Base-by-base conservation (phyloP, 2,888 invertebrate genomes). In the Acanthosoma haemorrhoidale region DNA sequence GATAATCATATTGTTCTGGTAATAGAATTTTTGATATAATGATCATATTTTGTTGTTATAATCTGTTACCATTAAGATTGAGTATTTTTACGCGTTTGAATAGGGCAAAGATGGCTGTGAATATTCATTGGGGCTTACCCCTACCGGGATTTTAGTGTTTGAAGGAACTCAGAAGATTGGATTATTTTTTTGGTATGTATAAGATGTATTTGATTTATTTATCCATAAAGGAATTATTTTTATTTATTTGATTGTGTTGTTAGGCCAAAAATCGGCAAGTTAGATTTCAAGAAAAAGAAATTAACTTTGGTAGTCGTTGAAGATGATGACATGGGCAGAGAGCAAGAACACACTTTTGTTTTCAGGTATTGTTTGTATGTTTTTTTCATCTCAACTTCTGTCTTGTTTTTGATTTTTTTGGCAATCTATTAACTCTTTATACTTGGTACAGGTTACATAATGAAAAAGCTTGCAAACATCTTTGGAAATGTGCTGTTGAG, bases 401-500 rank as follows among this genome's bases (percentile, higher is more conserved):
- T 61, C 5, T 16, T 34, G 13, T 4, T 15, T 3, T 1, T 6
- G 11, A 15, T 58, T 25, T 5, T 13, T n/a, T n/a, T 69, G 11
- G 9, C 4, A 61, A 39, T 9, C 41, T n/a, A 69, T 39, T 15
- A 39, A 16, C 39, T 5, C 4, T n/a, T 2, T 51, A 6, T 25
- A n/a, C n/a, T n/a, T 25, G 13, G 18, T 63, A 9, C 39, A 84
- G 88, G 70, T 83, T 98, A 75, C 90, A 92, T 76, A 98, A 96
- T 79, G 95, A 97, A 80, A 97, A 97, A 80, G 97, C 98, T 1
- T 96, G 97, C 80, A 99, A 99, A 81, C 99, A 99, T 82, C 83
- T 99, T 74, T 99, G 99, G 99, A 99, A 99, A 82, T 99, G 99
- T 84, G 98, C 98, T 29, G 94, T 99, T 0, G 99, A 99, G 81